Conservation (phyloP, 2,797 vertebrate genomes). For the Myripristis murdjan region DNA sequence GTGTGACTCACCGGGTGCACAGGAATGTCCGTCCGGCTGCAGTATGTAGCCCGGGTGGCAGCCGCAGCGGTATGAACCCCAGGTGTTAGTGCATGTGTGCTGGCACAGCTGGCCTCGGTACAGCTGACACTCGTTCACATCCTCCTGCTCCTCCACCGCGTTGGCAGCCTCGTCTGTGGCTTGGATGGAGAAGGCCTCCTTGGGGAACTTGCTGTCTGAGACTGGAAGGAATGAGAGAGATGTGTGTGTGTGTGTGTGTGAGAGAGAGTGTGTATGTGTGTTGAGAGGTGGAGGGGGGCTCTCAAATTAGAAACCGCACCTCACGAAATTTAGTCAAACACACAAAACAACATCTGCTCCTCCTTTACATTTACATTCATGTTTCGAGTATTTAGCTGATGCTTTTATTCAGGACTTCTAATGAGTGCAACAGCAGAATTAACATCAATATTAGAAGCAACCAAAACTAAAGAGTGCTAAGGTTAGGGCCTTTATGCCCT, state of each 20-base stretch:
- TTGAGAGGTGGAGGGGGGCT: neutral
- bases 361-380: slow-evolving; percentile 25
- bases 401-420: slow-evolving; percentile 11
- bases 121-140: slow-evolving; percentile 88
- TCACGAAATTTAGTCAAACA: slow-evolving; percentile 41
- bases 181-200: slow-evolving; percentile 88
- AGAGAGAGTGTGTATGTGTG: no score
- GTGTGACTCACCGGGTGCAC: slow-evolving; percentile 88
- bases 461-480: slow-evolving; percentile 6
- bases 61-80: slow-evolving; percentile 89
- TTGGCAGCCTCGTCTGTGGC: slow-evolving; percentile 86
- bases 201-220: slow-evolving; percentile 84
- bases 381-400: slow-evolving; percentile 1
- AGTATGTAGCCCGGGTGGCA: slow-evolving; percentile 90
- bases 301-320: slow-evolving; percentile 40
- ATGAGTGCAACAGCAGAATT: neutral
- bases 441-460: slow-evolving; percentile 24
- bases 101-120: slow-evolving; percentile 87
- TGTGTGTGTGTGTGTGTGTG: neutral
- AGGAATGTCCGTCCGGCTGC: slow-evolving; percentile 89
- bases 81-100: slow-evolving; percentile 87
- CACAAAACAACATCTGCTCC: slow-evolving; percentile 47
- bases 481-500: slow-evolving; percentile 3
- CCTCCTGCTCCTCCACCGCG: slow-evolving; percentile 86
- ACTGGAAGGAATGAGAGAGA: slow-evolving; percentile 75